Conservation (phyloP, 92 coral and sea anemone genomes). For the Porites evermanni region DNA sequence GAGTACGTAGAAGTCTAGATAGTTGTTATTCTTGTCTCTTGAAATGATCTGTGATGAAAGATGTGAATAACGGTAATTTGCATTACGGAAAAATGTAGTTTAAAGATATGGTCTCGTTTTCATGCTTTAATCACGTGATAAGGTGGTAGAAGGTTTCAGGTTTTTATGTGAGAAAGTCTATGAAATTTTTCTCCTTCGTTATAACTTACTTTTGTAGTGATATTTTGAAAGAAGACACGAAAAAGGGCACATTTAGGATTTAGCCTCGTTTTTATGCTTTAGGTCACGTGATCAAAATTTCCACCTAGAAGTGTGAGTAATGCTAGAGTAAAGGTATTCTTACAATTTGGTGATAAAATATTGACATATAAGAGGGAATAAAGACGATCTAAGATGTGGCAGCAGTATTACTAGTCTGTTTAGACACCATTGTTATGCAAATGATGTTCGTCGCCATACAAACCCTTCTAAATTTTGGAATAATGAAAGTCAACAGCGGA, state of each 20-base stretch:
- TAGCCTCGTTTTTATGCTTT: constrained; percentile 17
- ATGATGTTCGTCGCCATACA: too few relatives aligned
- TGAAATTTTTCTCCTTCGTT: too few relatives aligned
- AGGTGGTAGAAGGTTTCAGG: neutral
- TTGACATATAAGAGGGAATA: constrained; percentile 15
- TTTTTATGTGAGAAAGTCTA: neutral
- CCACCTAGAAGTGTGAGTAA: constrained; percentile 19
- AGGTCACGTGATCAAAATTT: constrained; percentile 34
- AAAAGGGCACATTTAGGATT: too few relatives aligned
- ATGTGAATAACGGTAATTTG: neutral
- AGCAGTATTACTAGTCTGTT: too few relatives aligned
- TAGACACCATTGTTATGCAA: too few relatives aligned
- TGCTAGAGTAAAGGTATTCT: constrained; percentile 21
- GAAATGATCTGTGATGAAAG: constrained; percentile 16
- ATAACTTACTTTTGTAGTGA: too few relatives aligned
- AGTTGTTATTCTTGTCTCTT: constrained; percentile 34
- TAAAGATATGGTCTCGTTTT: constrained; percentile 6
- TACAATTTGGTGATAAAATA: neutral
- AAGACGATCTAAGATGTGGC: constrained; percentile 14
- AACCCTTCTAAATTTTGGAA: too few relatives aligned
- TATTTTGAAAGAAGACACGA: too few relatives aligned
- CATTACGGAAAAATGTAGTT: neutral
- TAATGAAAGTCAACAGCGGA: too few relatives aligned
- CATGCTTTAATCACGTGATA: constrained; percentile 8
- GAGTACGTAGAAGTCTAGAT: constrained; percentile 17